These are phyloP conservation scores for Plecotus auritus DNA, from an alignment of 2,113 vertebrate genomes.

Conservation along the genomic window DNA sequence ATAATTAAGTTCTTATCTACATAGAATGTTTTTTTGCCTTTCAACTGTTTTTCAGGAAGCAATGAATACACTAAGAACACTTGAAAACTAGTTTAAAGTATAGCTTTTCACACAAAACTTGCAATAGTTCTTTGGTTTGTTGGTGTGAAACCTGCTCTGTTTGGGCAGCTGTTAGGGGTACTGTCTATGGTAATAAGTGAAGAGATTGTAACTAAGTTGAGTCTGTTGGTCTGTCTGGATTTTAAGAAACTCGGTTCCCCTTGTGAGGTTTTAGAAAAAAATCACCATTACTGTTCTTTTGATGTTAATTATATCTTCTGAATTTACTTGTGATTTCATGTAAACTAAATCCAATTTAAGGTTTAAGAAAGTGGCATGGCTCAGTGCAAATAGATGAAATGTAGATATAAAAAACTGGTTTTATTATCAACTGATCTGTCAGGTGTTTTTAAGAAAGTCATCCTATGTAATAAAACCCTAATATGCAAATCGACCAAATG, in stretches of 20 bases:
- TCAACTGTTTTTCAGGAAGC: constrained; percentile 6
- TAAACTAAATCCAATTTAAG: neutral
- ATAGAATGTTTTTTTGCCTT: neutral
- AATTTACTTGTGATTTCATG: neutral
- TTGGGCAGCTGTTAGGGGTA: neutral
- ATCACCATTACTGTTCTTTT: neutral
- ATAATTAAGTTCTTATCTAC: neutral
- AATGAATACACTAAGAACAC: neutral
- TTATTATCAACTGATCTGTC: neutral
- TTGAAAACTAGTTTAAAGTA: neutral
- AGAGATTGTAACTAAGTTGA: neutral
- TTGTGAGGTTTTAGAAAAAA: neutral
- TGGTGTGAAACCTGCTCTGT: neutral
- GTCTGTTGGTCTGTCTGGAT: neutral
- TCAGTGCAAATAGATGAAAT: neutral
- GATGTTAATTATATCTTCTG: neutral
- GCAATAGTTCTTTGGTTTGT: neutral
- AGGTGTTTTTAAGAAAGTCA: neutral
- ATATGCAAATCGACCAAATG: no score
- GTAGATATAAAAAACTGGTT: neutral
- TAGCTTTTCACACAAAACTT: neutral
- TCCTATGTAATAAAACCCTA: no score
- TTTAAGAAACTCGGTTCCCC: neutral
- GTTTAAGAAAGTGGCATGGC: neutral
- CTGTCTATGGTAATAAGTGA: neutral